Evolutionary conservation across 2,888 invertebrate genomes (phyloP).

Genomic region (Hirtodrosophila duncani): DNA sequence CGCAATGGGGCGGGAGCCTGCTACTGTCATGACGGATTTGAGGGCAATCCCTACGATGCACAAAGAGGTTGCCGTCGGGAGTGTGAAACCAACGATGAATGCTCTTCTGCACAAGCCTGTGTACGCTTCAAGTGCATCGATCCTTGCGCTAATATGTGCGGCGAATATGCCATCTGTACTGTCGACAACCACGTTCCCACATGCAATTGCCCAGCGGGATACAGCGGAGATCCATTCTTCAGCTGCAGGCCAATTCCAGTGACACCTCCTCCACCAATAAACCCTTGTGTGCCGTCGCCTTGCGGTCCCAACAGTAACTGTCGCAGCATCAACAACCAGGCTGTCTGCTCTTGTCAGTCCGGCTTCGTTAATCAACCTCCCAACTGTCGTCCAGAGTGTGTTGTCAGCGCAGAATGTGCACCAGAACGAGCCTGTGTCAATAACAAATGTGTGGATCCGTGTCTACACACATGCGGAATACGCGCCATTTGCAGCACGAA

Average conservation of each 20-base stretch:
- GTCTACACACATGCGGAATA: conserved; percentile 91
- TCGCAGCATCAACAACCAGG: conserved; percentile 87
- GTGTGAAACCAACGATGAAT: conserved; percentile 89
- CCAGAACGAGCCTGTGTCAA: conserved; percentile 89
- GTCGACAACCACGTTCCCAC: conserved; percentile 89
- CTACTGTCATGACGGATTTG: conserved; percentile 86
- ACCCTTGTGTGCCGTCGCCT: conserved; percentile 90
- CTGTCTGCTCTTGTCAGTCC: conserved; percentile 90
- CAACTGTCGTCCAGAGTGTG: conserved; percentile 89
- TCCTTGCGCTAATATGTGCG: conserved; percentile 91
- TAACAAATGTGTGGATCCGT: conserved; percentile 92
- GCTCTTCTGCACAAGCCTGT: conserved; percentile 85
- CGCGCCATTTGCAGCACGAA: conserved; percentile 89
- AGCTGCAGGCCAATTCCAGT: conserved; percentile 82
- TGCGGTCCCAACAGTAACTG: conserved; percentile 94
- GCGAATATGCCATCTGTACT: conserved; percentile 87
- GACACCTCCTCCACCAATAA: conserved; percentile 78
- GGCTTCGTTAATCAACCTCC: conserved; percentile 89
- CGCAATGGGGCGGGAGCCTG: conserved; percentile 92
- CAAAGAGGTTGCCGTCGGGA: conserved; percentile 84
- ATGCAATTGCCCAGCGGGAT: conserved; percentile 86
- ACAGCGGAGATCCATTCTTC: conserved; percentile 90
- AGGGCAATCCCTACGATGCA: conserved; percentile 89
- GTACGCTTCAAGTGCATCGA: conserved; percentile 90
- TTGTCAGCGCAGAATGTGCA: conserved; percentile 92